Conservation (phyloP, 64 coral and sea anemone genomes). For the Platygyra sinensis region DNA sequence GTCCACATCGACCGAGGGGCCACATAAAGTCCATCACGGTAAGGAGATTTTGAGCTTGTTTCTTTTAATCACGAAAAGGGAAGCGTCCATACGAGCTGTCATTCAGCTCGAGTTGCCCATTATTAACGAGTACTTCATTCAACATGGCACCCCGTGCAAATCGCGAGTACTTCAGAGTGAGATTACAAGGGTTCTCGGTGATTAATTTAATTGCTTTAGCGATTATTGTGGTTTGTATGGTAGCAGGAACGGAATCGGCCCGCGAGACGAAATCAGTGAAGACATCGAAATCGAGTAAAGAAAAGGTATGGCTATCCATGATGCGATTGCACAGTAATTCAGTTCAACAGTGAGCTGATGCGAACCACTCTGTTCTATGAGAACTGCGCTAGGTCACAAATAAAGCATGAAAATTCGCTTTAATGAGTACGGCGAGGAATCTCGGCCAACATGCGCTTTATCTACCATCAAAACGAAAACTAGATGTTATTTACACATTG, state of each 20-base stretch:
- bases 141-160: neutral
- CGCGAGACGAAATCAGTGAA: conserved; percentile 1
- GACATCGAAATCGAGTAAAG: conserved; percentile 16
- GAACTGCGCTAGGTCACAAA: neutral
- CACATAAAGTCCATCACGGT: conserved; percentile 15
- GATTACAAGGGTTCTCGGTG: conserved; percentile 2
- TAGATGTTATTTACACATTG: neutral
- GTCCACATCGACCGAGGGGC: neutral
- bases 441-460: neutral
- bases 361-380: neutral
- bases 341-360: neutral
- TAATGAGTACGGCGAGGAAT: neutral
- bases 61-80: conserved; percentile 5
- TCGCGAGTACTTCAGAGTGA: neutral
- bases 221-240: neutral
- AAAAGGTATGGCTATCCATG: conserved; percentile 7
- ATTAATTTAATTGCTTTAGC: neutral
- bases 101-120: neutral
- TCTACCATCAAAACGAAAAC: conserved; percentile 17
- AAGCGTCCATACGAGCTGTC: neutral
- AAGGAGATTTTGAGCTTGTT: neutral
- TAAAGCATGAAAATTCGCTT: neutral
- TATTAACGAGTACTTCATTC: neutral
- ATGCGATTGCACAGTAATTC: neutral
- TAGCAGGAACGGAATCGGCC: conserved; percentile 8